These are phyloP conservation scores for Paradoxurus hermaphroditus DNA, from an alignment of 2,113 vertebrate genomes.

Conservation along the genomic window DNA sequence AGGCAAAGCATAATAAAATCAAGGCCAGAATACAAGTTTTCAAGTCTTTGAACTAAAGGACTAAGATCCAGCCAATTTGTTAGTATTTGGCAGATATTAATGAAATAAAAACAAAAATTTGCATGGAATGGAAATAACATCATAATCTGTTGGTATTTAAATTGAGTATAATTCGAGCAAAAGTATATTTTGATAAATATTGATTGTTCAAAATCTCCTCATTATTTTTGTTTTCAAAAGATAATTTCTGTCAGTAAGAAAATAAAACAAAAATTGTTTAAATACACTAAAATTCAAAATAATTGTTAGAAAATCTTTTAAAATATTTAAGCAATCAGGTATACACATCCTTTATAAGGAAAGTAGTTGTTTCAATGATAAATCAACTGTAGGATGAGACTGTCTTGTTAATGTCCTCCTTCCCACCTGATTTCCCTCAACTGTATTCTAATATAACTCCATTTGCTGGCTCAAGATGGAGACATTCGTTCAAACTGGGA, in stretches of 20 bases:
- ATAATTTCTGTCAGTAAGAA: background rate
- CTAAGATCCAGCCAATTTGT: background rate
- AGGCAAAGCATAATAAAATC: background rate
- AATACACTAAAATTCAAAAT: background rate
- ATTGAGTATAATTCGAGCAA: background rate
- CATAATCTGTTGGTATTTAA: conserved; percentile 15
- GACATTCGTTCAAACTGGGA: background rate
- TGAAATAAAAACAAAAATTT: conserved; percentile 40
- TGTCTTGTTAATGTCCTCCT: background rate
- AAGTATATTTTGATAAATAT: background rate
- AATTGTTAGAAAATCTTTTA: background rate
- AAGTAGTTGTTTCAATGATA: conserved; percentile 23
- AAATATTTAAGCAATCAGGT: background rate
- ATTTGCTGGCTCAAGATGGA: background rate
- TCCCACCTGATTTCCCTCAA: background rate
- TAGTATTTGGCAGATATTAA: conserved; percentile 19
- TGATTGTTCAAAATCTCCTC: background rate
- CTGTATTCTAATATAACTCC: conserved; percentile 8
- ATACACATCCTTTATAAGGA: background rate
- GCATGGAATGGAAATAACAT: background rate
- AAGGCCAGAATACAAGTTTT: background rate
- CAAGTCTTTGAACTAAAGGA: background rate
- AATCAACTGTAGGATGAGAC: conserved; percentile 5
- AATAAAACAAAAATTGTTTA: background rate
- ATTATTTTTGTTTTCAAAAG: background rate